phyloP scores from a whole-genome alignment of 1,140 invertebrate genomes.

The Scaptomyza pallida region DNA sequence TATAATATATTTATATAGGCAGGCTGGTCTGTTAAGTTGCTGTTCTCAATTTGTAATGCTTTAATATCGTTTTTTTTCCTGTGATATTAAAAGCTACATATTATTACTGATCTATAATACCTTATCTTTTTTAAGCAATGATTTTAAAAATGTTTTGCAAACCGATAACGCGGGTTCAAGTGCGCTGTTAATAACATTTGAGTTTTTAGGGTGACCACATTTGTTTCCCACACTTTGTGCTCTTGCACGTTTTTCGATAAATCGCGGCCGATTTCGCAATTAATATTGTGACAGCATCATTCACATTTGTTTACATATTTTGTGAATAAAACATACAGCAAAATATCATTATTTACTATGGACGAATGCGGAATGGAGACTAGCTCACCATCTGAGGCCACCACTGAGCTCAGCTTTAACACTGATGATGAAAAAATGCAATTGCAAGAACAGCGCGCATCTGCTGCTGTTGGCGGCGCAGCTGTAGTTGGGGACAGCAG shows the following conservation, averaged over 20 bases:
- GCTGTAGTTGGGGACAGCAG: slow-evolving; percentile 14
- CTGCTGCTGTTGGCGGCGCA: slow-evolving; percentile 13
- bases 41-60: background rate
- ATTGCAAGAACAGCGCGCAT: slow-evolving; percentile 28
- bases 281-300: background rate
- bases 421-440: slow-evolving; percentile 57
- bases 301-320: slow-evolving; percentile 52
- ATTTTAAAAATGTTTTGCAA: background rate
- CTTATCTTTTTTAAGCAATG: background rate
- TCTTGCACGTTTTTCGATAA: slow-evolving; percentile 12
- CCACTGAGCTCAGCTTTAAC: slow-evolving; percentile 57
- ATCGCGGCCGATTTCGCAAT: slow-evolving; percentile 21
- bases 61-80: background rate
- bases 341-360: slow-evolving; percentile 44
- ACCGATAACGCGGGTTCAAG: background rate
- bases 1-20: too few relatives aligned
- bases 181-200: background rate
- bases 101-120: too few relatives aligned
- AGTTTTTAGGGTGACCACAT: background rate
- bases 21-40: background rate
- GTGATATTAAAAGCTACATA: background rate
- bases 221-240: background rate
- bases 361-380: slow-evolving; percentile 70
- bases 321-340: slow-evolving; percentile 54
- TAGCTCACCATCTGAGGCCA: slow-evolving; percentile 59